A percentile compares a stretch with the other conserved stretches of the same genome.
phyloP scores from a whole-genome alignment of 2,888 invertebrate genomes.

The Tanytarsus gracilentus region DNA sequence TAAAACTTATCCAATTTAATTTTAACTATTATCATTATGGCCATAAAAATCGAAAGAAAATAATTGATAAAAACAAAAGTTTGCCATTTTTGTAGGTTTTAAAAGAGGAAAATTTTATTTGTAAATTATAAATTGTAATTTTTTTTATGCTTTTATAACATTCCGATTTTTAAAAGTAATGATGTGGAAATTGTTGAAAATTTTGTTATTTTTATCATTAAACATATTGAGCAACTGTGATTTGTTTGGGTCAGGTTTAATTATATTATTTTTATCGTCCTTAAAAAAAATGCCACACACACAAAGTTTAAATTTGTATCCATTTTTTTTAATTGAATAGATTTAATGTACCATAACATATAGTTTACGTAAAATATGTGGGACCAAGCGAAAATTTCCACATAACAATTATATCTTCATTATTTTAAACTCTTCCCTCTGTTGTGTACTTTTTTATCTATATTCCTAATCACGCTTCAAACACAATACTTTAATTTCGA shows the following conservation, averaged over 20 bases:
- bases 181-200: background rate
- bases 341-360: no score
- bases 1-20: no score
- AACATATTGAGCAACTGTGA: conserved; percentile 5
- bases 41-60: no score
- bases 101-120: background rate
- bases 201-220: no score
- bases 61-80: no score
- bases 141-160: background rate
- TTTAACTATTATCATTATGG: no score
- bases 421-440: background rate
- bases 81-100: no score
- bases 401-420: background rate
- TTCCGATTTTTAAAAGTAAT: background rate
- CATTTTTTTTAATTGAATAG: background rate
- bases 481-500: no score
- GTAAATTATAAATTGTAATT: background rate
- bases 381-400: background rate
- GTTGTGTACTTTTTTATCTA: background rate
- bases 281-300: background rate
- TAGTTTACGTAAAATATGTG: no score
- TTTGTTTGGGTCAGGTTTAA: background rate
- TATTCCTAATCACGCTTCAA: no score
- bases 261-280: background rate
- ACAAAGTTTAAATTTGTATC: background rate